Percentiles rank a stretch among this genome's conserved stretches.
phyloP scores from a whole-genome alignment of 2,113 vertebrate genomes.

The Brienomyrus brachyistius region DNA sequence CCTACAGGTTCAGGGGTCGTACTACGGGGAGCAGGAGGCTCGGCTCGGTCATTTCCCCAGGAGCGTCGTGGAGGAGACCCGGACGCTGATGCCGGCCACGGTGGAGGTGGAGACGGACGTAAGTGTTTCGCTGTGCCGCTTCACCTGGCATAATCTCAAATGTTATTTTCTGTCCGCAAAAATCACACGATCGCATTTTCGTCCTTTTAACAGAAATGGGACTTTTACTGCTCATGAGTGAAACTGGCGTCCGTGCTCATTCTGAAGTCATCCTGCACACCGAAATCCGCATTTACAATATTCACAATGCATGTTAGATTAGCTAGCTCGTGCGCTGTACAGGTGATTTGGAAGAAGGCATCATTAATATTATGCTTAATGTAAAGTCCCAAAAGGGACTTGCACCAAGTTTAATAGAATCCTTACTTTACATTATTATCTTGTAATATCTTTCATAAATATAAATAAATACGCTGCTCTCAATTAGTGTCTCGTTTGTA shows the following conservation, averaged over 20 bases:
- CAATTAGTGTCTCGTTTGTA: not conserved
- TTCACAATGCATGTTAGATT: not conserved
- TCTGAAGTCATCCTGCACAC: not conserved
- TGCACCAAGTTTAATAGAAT: not conserved
- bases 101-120: constrained; percentile 73
- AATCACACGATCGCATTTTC: not conserved
- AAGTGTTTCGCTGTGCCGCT: constrained; percentile 34
- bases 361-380: not conserved
- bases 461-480: not conserved
- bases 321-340: not conserved
- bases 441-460: not conserved
- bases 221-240: constrained; percentile 75
- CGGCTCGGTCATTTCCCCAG: constrained; percentile 79
- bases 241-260: not conserved
- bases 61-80: constrained; percentile 71
- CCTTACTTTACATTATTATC: not conserved
- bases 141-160: not conserved
- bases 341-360: not conserved
- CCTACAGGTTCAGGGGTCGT: constrained; percentile 72
- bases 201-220: constrained; percentile 72
- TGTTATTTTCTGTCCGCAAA: not conserved
- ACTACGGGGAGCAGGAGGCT: constrained; percentile 73
- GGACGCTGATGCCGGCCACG: constrained; percentile 67
- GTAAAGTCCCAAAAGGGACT: not conserved
- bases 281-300: not conserved